Evolutionary conservation across 2,888 invertebrate species (phyloP).

Genomic region (Stramonita haemastoma): DNA sequence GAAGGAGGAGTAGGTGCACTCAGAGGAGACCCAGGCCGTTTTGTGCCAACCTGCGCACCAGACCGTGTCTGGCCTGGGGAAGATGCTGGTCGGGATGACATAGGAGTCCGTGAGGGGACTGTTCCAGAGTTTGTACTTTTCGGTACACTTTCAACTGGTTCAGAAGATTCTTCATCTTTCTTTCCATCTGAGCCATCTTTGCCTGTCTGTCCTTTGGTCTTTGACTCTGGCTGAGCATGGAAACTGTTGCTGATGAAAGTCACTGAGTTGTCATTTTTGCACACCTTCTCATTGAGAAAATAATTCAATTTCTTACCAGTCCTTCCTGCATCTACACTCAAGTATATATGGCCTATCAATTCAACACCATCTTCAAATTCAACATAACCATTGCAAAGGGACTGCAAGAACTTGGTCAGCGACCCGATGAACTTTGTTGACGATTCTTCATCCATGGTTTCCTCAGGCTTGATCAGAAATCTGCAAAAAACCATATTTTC

Average conservation of each 20-base stretch:
- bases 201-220: slow-evolving; percentile 43
- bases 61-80: slow-evolving; percentile 8
- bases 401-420: slow-evolving; percentile 50
- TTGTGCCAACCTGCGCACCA: slow-evolving; percentile 8
- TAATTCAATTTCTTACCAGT: slow-evolving; percentile 50
- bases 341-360: slow-evolving; percentile 53
- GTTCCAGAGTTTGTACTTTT: slow-evolving; percentile 49
- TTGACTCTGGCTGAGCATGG: slow-evolving; percentile 51
- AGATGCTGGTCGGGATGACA: not conserved
- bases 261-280: slow-evolving; percentile 53
- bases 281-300: slow-evolving; percentile 54
- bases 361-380: slow-evolving; percentile 53
- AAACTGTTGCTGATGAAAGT: slow-evolving; percentile 55
- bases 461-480: not conserved
- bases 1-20: slow-evolving; percentile 39
- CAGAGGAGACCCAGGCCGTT: slow-evolving; percentile 39
- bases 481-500: not conserved
- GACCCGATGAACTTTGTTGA: slow-evolving; percentile 53
- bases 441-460: slow-evolving; percentile 52
- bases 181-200: slow-evolving; percentile 33
- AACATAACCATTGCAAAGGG: slow-evolving; percentile 53
- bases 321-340: slow-evolving; percentile 51
- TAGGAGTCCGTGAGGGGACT: not conserved
- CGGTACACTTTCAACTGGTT: slow-evolving; percentile 44
- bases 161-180: slow-evolving; percentile 44